Conservation (phyloP, 2,888 invertebrate genomes). For the Hemithea aestivaria region DNA sequence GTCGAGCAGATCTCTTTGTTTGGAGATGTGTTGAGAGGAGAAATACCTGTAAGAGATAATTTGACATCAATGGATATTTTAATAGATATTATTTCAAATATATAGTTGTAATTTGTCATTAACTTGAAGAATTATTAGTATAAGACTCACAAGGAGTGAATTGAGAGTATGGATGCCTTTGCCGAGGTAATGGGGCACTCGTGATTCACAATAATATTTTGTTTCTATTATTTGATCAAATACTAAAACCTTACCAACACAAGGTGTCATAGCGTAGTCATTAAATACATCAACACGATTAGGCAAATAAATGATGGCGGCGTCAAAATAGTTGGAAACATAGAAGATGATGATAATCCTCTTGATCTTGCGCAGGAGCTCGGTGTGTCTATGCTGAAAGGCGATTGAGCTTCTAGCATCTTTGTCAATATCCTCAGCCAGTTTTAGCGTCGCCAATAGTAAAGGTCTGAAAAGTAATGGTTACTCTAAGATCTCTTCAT, state of each 20-base stretch:
- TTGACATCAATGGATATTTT: background rate
- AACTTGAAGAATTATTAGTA: no score
- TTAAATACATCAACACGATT: slow-evolving; percentile 39
- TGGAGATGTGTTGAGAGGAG: slow-evolving; percentile 43
- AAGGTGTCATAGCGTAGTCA: slow-evolving; percentile 52
- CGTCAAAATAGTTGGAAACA: slow-evolving; percentile 36
- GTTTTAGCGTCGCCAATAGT: slow-evolving; percentile 6
- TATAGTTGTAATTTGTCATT: no score
- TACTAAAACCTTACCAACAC: slow-evolving; percentile 58
- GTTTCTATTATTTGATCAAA: no score
- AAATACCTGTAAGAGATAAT: slow-evolving; percentile 45
- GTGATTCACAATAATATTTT: no score
- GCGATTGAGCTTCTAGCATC: slow-evolving; percentile 29
- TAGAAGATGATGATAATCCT: slow-evolving; percentile 48
- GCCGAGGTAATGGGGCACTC: no score
- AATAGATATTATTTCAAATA: no score
- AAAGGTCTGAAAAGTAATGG: no score
- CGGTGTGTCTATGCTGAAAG: slow-evolving; percentile 37
- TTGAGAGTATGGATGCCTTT: no score
- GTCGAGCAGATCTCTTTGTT: slow-evolving; percentile 48
- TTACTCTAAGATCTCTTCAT: no score
- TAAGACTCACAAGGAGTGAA: no score
- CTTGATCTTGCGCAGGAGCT: slow-evolving; percentile 42
- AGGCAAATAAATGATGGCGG: slow-evolving; percentile 46
- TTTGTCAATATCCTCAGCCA: slow-evolving; percentile 36